A percentile compares a stretch with the other conserved stretches of the same genome.
Conservation (phyloP, 2,888 invertebrate species). For the Drosophila flavopinicola region DNA sequence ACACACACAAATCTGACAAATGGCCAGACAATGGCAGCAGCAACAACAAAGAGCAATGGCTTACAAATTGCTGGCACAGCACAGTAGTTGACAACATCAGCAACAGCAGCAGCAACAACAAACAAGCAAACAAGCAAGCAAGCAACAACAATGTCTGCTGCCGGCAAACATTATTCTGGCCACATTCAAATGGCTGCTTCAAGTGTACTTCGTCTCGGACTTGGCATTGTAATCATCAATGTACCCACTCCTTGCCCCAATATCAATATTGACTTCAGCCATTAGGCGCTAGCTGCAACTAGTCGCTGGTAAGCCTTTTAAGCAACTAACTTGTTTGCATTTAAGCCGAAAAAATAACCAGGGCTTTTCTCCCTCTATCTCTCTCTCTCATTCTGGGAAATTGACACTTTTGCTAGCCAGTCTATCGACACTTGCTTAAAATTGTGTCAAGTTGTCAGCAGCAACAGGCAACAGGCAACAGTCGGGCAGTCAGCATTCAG, state of each 20-base stretch:
- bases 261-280: constrained; percentile 62
- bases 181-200: constrained; percentile 36
- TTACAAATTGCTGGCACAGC: constrained; percentile 59
- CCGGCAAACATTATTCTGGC: constrained; percentile 40
- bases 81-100: constrained; percentile 59
- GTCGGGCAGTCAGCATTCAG: too few relatives aligned
- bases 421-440: constrained; percentile 48
- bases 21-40: constrained; percentile 53
- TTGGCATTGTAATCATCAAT: constrained; percentile 53
- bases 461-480: constrained; percentile 24
- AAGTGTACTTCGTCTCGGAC: constrained; percentile 31
- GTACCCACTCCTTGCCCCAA: constrained; percentile 3
- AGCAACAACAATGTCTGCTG: constrained; percentile 28
- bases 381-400: constrained; percentile 64
- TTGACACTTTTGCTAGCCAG: constrained; percentile 62
- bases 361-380: constrained; percentile 12
- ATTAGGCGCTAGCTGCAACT: constrained; percentile 31
- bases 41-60: constrained; percentile 43
- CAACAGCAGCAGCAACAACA: constrained; percentile 31
- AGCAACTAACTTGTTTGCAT: constrained; percentile 40
- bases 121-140: constrained; percentile 7
- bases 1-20: constrained; percentile 63
- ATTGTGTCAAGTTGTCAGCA: constrained; percentile 76
- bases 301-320: constrained; percentile 52
- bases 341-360: constrained; percentile 22